These are phyloP conservation scores for Decapterus maruadsi DNA, from an alignment of 2,797 vertebrate species.

Conservation along the genomic window DNA sequence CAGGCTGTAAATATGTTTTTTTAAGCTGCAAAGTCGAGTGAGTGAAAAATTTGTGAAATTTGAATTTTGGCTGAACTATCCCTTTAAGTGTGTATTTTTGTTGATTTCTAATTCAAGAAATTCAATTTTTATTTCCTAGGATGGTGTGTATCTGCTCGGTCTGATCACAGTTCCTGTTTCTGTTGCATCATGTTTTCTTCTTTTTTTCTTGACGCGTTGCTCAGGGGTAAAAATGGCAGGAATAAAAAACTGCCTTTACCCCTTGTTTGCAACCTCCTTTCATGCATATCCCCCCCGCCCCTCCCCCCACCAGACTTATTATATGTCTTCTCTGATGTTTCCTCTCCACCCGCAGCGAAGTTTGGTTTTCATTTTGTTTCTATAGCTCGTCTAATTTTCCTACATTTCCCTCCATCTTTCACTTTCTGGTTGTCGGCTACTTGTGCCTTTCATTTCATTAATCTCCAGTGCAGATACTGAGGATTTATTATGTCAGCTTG, in stretches of 20 bases:
- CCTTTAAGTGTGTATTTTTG: background rate
- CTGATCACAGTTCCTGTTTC: conserved; percentile 27
- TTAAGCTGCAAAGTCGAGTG: too few species aligned
- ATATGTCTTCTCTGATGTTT: background rate
- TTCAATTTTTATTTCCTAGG: conserved; percentile 12
- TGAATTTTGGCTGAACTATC: too few species aligned
- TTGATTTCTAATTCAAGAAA: conserved; percentile 39
- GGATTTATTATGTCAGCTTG: background rate
- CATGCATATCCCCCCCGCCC: background rate
- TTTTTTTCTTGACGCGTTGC: background rate
- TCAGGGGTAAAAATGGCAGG: background rate
- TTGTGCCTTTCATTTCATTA: background rate
- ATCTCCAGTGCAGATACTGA: background rate
- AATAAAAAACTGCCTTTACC: background rate
- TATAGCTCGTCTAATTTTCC: background rate
- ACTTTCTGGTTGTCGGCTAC: background rate
- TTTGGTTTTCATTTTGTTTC: background rate
- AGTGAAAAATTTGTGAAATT: too few species aligned
- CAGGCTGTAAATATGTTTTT: too few species aligned
- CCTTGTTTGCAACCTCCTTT: background rate
- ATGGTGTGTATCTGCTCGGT: conserved; percentile 10
- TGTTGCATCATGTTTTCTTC: background rate
- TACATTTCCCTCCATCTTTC: background rate
- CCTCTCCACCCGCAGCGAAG: background rate
- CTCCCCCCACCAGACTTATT: background rate